Conservation (phyloP, 2,797 vertebrate genomes). For the Nothura maculosa region DNA sequence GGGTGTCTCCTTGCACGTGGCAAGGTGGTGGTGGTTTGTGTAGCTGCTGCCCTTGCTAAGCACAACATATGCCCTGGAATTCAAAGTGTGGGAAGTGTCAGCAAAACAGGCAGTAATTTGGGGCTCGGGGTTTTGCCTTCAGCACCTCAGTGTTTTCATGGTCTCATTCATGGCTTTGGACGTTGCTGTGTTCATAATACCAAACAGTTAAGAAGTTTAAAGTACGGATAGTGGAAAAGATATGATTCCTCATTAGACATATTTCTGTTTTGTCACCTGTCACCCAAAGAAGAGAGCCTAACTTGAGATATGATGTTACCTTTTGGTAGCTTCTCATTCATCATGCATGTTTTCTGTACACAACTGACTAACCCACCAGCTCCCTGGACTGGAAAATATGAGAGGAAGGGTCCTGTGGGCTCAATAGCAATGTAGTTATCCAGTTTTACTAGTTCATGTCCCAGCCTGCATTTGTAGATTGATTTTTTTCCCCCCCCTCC, state of each 20-base stretch:
- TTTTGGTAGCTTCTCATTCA: not conserved
- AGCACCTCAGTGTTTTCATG: not conserved
- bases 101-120: not conserved
- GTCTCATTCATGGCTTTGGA: not conserved
- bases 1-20: not conserved
- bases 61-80: not conserved
- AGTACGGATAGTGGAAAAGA: not conserved
- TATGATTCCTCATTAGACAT: not conserved
- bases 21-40: rapidly evolving
- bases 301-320: rapidly evolving
- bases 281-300: not conserved
- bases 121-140: not conserved
- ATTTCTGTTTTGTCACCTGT: not conserved
- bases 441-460: conserved; percentile 7
- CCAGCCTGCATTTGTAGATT: not conserved
- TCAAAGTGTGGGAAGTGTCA: not conserved
- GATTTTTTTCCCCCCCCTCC: too few relatives aligned
- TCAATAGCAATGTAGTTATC: not conserved
- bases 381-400: not conserved
- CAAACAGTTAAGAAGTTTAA: not conserved
- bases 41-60: not conserved
- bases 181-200: not conserved
- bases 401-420: not conserved
- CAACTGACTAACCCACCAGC: not conserved
- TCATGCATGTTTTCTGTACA: not conserved